Evolutionary conservation across 1,140 invertebrate species (phyloP).

Genomic region (Cecropterus lyciades): DNA sequence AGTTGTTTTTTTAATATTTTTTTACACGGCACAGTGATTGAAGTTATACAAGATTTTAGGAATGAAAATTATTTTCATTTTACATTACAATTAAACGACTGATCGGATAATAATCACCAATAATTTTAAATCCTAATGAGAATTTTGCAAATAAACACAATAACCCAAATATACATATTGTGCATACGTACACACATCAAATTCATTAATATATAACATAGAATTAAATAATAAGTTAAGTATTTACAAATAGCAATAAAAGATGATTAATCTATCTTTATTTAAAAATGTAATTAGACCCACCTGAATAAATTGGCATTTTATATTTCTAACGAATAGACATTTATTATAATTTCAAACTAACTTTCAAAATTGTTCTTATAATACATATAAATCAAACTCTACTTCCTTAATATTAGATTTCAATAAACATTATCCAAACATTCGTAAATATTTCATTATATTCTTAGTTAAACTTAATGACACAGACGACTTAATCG

Average conservation of each 20-base stretch:
- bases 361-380: neutral
- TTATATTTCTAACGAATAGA: conserved; percentile 7
- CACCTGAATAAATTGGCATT: conserved; percentile 15
- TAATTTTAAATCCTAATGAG: too few relatives aligned
- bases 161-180: conserved; percentile 23
- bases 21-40: too few relatives aligned
- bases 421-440: conserved; percentile 19
- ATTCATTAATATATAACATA: neutral
- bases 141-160: conserved; percentile 1
- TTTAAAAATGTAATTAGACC: neutral
- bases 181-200: conserved; percentile 20
- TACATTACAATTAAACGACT: too few relatives aligned
- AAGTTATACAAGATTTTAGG: too few relatives aligned
- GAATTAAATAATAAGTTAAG: neutral
- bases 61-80: too few relatives aligned
- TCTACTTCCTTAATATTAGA: conserved; percentile 3
- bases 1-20: too few relatives aligned
- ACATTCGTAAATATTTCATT: conserved; percentile 20
- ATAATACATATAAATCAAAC: conserved; percentile 2
- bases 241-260: conserved; percentile 19
- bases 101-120: too few relatives aligned
- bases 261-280: neutral
- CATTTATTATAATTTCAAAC: neutral
- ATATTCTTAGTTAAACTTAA: conserved; percentile 18
- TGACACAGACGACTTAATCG: neutral